Evolutionary conservation across 2,888 invertebrate genomes (phyloP).

Genomic region (Leptinotarsa rubiginosa): DNA sequence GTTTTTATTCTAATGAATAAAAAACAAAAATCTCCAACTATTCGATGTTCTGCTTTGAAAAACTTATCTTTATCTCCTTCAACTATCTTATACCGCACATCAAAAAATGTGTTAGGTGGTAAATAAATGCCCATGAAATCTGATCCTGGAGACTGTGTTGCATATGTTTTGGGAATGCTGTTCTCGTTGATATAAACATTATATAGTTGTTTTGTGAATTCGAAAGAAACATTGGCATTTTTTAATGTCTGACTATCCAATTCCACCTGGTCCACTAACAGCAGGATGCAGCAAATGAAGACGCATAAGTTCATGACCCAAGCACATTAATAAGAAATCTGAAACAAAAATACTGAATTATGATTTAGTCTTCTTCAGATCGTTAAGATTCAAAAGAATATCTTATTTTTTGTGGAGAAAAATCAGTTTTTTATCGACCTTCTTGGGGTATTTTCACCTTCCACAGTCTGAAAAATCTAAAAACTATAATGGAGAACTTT

Average conservation of each 20-base stretch:
- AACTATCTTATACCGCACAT: conserved; percentile 82
- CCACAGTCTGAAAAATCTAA: no score
- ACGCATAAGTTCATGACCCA: conserved; percentile 62
- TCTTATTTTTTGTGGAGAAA: no score
- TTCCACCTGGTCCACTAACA: conserved; percentile 55
- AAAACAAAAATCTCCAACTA: conserved; percentile 96
- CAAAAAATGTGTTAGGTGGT: conserved; percentile 13
- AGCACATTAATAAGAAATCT: conserved; percentile 63
- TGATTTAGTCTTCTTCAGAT: no score
- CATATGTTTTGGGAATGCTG: conserved; percentile 90
- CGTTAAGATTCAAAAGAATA: no score
- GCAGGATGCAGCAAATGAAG: conserved; percentile 62
- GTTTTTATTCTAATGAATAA: conserved; percentile 89
- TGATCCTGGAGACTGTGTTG: conserved; percentile 76
- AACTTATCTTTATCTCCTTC: conserved; percentile 90
- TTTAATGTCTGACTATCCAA: conserved; percentile 52
- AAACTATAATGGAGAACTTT: no score
- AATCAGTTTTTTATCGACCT: no score
- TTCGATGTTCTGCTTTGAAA: conserved; percentile 90
- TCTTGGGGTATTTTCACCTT: no score
- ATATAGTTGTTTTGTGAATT: conserved; percentile 81
- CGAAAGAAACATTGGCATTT: conserved; percentile 67
- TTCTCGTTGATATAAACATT: conserved; percentile 94
- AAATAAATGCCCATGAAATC: conserved; percentile 82
- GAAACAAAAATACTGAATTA: conserved; percentile 50